These are phyloP conservation scores for Thryonomys swinderianus DNA, from an alignment of 2,113 vertebrate genomes.

Conservation along the genomic window DNA sequence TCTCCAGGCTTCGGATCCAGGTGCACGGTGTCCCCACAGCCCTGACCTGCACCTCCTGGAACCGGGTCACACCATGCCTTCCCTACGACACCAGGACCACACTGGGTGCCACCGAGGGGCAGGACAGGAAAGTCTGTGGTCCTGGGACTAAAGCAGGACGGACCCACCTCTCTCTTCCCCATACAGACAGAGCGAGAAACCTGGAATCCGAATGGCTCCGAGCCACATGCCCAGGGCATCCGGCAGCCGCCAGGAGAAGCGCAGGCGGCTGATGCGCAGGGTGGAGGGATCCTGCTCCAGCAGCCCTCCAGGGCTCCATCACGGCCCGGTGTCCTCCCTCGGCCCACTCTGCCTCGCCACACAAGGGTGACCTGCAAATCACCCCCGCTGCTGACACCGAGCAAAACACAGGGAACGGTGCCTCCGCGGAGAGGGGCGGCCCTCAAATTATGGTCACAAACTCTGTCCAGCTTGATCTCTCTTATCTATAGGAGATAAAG, in stretches of 20 bases:
- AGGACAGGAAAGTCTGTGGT: not conserved
- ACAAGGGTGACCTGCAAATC: slow-evolving; percentile 60
- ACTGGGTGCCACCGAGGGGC: fast-evolving
- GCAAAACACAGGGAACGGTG: not conserved
- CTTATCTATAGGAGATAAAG: slow-evolving; percentile 70
- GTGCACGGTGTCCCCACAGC: not conserved
- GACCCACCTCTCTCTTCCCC: fast-evolving
- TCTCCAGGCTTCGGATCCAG: not conserved
- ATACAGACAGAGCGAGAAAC: not conserved
- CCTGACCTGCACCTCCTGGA: fast-evolving
- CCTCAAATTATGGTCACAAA: slow-evolving; percentile 71
- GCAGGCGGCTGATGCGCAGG: not conserved
- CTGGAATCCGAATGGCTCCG: not conserved
- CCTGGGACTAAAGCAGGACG: not conserved
- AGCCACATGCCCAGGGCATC: not conserved
- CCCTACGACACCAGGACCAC: not conserved
- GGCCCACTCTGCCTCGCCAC: not conserved
- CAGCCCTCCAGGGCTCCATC: not conserved
- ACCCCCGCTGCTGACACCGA: slow-evolving; percentile 47
- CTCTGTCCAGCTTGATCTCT: slow-evolving; percentile 62
- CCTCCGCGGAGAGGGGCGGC: not conserved
- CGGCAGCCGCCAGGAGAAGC: not conserved
- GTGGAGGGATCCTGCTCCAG: slow-evolving; percentile 57
- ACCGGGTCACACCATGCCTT: not conserved
- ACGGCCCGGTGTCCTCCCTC: not conserved